A percentile compares a stretch with the other conserved stretches of the same genome.
Conservation (phyloP, 1,140 invertebrate species). For the Lepidurus couesii region DNA sequence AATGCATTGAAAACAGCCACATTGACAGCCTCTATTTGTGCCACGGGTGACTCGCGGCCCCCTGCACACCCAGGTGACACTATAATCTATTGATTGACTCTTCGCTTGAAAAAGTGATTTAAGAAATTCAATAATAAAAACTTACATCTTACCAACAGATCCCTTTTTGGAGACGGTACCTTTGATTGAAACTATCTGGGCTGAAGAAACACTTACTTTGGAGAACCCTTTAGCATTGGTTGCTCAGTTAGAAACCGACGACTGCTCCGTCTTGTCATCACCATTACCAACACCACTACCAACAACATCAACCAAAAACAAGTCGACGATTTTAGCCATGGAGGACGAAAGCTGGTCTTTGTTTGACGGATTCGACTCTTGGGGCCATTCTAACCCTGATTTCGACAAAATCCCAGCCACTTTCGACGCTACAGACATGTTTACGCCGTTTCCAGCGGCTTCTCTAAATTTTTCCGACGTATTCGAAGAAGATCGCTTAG, state of each 20-base stretch:
- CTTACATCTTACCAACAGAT: neutral
- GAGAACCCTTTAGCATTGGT: slow-evolving; percentile 3
- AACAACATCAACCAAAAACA: neutral
- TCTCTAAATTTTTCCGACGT: neutral
- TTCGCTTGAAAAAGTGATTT: neutral
- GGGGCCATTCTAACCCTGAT: neutral
- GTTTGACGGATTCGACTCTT: neutral
- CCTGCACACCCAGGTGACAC: neutral
- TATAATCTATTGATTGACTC: neutral
- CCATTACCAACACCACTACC: neutral
- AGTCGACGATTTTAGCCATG: neutral
- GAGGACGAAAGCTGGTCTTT: slow-evolving; percentile 15
- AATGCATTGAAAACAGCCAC: slow-evolving; percentile 17
- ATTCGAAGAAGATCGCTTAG: slow-evolving; percentile 15
- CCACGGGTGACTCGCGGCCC: slow-evolving; percentile 19
- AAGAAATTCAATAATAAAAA: neutral
- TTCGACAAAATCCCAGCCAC: neutral
- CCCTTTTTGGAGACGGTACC: neutral
- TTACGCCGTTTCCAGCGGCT: neutral
- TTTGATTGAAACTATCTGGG: slow-evolving; percentile 1
- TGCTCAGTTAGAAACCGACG: slow-evolving; percentile 13
- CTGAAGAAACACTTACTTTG: neutral
- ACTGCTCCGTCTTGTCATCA: neutral
- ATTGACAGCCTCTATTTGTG: slow-evolving; percentile 9
- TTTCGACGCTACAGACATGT: neutral